Conservation (phyloP, 2,888 invertebrate species). For the Cepaea hortensis region DNA sequence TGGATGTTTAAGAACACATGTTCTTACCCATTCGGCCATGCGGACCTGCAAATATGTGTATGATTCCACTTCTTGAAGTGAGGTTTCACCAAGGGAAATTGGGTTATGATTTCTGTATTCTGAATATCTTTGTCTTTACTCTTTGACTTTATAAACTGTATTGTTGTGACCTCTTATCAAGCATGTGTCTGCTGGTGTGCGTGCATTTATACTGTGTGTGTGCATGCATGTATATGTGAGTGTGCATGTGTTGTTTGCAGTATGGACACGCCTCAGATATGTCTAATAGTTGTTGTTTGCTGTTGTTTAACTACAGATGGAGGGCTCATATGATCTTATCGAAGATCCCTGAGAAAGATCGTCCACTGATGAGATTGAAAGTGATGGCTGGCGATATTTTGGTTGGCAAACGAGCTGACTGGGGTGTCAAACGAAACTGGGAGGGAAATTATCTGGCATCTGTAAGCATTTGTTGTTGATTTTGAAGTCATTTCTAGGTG, state of each 20-base stretch:
- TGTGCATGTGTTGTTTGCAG: neutral
- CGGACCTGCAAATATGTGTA: no score
- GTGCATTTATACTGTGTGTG: neutral
- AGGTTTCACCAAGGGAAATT: no score
- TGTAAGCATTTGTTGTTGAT: constrained; percentile 61
- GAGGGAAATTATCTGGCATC: constrained; percentile 87
- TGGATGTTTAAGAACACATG: no score
- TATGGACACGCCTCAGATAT: neutral
- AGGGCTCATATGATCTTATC: constrained; percentile 90
- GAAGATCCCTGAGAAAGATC: constrained; percentile 87
- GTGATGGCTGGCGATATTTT: constrained; percentile 86
- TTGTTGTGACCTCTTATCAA: no score
- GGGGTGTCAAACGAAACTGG: constrained; percentile 89
- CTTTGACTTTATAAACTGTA: no score
- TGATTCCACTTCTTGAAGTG: no score
- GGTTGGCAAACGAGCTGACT: constrained; percentile 80
- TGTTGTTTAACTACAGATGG: constrained; percentile 80
- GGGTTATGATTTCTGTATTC: no score
- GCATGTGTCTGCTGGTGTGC: no score
- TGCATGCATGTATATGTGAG: neutral
- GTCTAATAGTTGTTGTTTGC: neutral
- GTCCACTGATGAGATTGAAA: constrained; percentile 90
- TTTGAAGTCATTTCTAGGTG: neutral
- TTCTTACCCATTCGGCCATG: no score
- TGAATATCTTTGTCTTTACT: no score